These are phyloP conservation scores for Cynocephalus volans DNA, from an alignment of 2,113 vertebrate genomes.

Conservation along the genomic window DNA sequence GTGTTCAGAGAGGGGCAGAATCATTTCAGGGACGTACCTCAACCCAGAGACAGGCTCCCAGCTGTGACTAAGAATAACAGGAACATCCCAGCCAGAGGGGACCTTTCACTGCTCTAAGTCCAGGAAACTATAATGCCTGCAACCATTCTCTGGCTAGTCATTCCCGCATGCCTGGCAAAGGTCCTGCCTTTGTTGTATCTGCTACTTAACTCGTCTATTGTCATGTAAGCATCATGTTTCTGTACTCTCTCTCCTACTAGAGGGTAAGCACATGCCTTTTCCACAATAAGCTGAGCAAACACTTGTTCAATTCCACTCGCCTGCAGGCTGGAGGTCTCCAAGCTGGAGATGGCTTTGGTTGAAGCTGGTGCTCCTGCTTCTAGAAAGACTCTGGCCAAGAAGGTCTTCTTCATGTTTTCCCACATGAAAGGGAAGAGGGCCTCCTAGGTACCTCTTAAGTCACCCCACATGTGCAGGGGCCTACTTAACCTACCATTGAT, in stretches of 20 bases:
- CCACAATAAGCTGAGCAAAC: background rate
- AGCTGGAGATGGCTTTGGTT: background rate
- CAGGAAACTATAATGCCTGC: background rate
- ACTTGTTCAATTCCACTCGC: background rate
- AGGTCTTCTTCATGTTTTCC: background rate
- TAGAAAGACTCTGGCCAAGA: background rate
- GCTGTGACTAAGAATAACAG: background rate
- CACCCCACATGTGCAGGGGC: background rate
- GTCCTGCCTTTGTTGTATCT: background rate
- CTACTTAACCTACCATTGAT: background rate
- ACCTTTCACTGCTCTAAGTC: background rate
- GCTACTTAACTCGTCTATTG: background rate
- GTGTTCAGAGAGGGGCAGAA: background rate
- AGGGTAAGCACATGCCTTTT: background rate
- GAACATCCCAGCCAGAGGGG: background rate
- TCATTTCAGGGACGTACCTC: background rate
- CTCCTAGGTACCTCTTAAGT: background rate
- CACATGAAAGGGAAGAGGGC: background rate
- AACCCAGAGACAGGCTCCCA: background rate
- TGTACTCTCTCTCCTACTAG: background rate
- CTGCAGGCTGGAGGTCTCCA: background rate
- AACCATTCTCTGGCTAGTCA: no score
- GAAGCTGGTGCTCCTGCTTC: background rate
- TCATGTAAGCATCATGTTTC: background rate
- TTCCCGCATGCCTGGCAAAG: fast-evolving